These are phyloP conservation scores for Otis tarda DNA, from an alignment of 2,113 vertebrate species.

Conservation along the genomic window DNA sequence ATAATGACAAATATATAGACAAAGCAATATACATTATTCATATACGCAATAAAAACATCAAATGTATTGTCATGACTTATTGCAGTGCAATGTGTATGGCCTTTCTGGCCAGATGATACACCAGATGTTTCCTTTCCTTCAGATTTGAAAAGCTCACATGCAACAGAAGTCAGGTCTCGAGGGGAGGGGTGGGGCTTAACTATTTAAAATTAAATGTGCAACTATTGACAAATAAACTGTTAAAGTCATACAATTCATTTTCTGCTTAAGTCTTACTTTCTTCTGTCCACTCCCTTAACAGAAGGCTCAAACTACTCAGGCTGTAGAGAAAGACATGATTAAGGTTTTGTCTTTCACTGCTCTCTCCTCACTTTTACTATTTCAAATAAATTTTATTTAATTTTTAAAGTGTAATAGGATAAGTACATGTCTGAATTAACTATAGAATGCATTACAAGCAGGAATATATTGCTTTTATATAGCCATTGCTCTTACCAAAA, in stretches of 20 bases:
- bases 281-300: background rate
- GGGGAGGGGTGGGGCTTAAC: background rate
- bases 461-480: background rate
- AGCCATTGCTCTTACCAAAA: background rate
- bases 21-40: slow-evolving; percentile 70
- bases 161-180: slow-evolving; percentile 23
- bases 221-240: slow-evolving; percentile 19
- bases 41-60: slow-evolving; percentile 69
- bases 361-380: background rate
- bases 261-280: background rate
- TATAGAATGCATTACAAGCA: background rate
- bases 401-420: background rate
- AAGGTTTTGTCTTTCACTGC: background rate
- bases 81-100: background rate
- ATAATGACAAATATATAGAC: slow-evolving; percentile 60
- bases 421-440: background rate
- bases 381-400: background rate
- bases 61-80: slow-evolving; percentile 59
- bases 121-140: slow-evolving; percentile 74
- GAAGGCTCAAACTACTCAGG: background rate
- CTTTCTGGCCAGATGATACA: slow-evolving; percentile 43
- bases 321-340: background rate
- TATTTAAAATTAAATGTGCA: background rate
- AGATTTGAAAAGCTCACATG: slow-evolving; percentile 21
- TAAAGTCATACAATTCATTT: background rate